Evolutionary conservation across 92 coral and sea anemone genomes (phyloP).

Genomic region (Porites divaricata): DNA sequence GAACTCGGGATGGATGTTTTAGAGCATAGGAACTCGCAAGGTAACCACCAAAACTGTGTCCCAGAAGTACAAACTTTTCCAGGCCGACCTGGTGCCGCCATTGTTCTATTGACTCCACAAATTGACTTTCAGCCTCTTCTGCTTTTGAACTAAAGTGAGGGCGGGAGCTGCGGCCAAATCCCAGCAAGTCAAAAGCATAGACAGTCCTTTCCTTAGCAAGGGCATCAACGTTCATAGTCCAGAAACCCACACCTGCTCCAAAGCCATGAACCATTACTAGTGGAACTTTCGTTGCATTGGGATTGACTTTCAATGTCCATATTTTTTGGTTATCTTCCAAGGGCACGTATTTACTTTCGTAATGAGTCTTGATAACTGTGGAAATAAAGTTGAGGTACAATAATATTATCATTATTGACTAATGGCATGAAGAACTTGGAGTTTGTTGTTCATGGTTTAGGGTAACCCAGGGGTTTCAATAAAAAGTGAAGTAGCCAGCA

Average conservation of each 20-base stretch:
- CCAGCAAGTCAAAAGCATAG: slow-evolving; percentile 87
- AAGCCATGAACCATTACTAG: slow-evolving; percentile 95
- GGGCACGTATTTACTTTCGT: slow-evolving; percentile 75
- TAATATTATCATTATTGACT: too few relatives aligned
- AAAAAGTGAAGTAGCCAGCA: too few relatives aligned
- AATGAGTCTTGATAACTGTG: slow-evolving; percentile 74
- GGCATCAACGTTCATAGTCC: slow-evolving; percentile 88
- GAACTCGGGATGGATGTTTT: slow-evolving; percentile 80
- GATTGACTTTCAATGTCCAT: slow-evolving; percentile 91
- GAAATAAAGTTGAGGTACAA: not conserved
- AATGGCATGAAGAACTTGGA: not conserved
- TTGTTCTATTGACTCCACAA: slow-evolving; percentile 86
- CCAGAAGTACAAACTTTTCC: slow-evolving; percentile 85
- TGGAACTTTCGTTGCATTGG: slow-evolving; percentile 68
- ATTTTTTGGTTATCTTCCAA: slow-evolving; percentile 60
- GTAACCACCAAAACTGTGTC: slow-evolving; percentile 98
- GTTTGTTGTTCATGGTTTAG: too few relatives aligned
- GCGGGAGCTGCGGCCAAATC: slow-evolving; percentile 97
- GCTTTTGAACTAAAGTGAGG: slow-evolving; percentile 78
- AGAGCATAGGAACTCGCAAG: slow-evolving; percentile 87
- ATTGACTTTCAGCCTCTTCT: slow-evolving; percentile 75
- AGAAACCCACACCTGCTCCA: slow-evolving; percentile 94
- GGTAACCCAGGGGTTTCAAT: too few relatives aligned
- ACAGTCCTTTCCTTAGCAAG: slow-evolving; percentile 82
- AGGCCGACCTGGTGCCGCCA: slow-evolving; percentile 86